Evolutionary conservation across 2,888 invertebrate genomes (phyloP).

Genomic region (Tineola bisselliella): DNA sequence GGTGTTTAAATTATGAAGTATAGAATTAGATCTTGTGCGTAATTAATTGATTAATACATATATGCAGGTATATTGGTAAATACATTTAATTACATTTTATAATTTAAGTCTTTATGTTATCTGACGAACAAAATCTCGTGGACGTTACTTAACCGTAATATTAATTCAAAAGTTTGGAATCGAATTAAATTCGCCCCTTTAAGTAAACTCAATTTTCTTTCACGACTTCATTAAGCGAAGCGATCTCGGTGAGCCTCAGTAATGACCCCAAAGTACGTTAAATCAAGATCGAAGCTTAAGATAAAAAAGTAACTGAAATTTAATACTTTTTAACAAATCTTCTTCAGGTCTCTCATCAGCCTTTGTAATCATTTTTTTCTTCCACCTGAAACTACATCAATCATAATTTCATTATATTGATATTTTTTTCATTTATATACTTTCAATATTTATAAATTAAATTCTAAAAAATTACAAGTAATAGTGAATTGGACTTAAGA

Average conservation of each 20-base stretch:
- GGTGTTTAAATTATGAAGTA: too few relatives aligned
- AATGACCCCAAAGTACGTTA: slow-evolving; percentile 64
- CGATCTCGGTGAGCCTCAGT: slow-evolving; percentile 62
- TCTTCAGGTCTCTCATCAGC: slow-evolving; percentile 31
- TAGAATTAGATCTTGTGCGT: too few relatives aligned
- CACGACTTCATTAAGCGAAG: slow-evolving; percentile 64
- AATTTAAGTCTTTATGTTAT: too few relatives aligned
- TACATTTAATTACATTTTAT: too few relatives aligned
- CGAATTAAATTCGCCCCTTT: slow-evolving; percentile 66
- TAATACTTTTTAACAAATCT: slow-evolving; percentile 56
- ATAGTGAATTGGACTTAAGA: too few relatives aligned
- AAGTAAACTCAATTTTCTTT: slow-evolving; percentile 65
- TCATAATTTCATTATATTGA: background rate
- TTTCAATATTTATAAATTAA: too few relatives aligned
- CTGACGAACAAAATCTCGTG: background rate
- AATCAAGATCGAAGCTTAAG: slow-evolving; percentile 60
- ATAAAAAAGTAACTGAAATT: slow-evolving; percentile 58
- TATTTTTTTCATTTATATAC: too few relatives aligned
- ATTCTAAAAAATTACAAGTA: too few relatives aligned
- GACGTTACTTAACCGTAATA: slow-evolving; percentile 41
- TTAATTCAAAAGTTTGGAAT: slow-evolving; percentile 64
- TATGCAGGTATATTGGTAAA: too few relatives aligned
- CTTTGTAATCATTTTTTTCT: slow-evolving; percentile 35
- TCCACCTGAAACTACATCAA: slow-evolving; percentile 13
- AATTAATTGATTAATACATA: too few relatives aligned